Conservation (phyloP, 2,113 vertebrate species). For the Penelope pileata region DNA sequence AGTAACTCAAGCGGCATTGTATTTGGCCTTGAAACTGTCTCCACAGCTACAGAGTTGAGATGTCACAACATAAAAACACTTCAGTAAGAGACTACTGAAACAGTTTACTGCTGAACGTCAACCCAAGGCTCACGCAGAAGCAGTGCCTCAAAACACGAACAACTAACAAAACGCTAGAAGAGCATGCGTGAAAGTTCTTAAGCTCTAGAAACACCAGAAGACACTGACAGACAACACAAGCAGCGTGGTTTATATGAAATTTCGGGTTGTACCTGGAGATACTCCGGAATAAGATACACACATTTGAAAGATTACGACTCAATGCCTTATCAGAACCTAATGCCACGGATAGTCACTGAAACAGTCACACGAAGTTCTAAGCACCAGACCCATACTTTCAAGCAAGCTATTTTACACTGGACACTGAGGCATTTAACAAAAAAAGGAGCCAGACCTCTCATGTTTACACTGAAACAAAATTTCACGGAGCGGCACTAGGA, state of each 20-base stretch:
- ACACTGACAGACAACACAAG: neutral
- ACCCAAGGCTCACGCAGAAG: neutral
- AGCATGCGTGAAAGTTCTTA: neutral
- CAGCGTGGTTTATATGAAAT: neutral
- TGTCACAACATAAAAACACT: neutral
- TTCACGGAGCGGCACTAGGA: neutral
- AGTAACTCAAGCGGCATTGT: neutral
- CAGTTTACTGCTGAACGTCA: neutral
- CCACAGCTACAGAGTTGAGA: slow-evolving; percentile 3
- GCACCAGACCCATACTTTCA: neutral
- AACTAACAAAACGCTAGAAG: neutral
- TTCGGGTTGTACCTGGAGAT: neutral
- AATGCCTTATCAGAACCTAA: neutral
- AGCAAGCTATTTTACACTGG: neutral
- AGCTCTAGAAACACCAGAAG: neutral
- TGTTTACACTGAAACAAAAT: neutral
- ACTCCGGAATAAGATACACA: neutral
- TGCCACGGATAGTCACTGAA: neutral
- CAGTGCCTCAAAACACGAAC: neutral
- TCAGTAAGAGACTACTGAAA: neutral
- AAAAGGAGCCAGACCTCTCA: neutral
- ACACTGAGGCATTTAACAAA: neutral
- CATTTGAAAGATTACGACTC: neutral
- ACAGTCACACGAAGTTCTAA: neutral
- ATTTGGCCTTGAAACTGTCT: slow-evolving; percentile 24